Conservation (phyloP, 2,113 vertebrate genomes). For the Pantherophis guttatus region DNA sequence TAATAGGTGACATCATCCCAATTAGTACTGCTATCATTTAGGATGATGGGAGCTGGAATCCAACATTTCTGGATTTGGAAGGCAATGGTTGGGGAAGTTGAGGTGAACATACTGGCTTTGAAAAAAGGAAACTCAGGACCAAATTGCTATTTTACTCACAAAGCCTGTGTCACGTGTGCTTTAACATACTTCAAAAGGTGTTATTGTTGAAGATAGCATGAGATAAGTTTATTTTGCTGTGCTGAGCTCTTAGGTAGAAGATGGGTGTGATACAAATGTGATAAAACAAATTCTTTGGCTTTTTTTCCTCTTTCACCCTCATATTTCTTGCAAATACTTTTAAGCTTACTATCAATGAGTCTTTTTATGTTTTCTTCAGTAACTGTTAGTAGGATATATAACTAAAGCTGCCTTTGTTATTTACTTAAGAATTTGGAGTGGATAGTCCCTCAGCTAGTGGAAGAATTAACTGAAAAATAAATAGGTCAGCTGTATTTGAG, state of each 20-base stretch:
- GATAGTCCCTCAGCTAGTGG: neutral
- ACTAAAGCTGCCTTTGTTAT: neutral
- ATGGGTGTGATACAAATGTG: neutral
- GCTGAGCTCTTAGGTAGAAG: neutral
- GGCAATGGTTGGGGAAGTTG: neutral
- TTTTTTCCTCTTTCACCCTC: neutral
- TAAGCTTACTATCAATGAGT: neutral
- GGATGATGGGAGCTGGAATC: neutral
- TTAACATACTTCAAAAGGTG: neutral
- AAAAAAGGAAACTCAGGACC: neutral
- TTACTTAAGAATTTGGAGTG: neutral
- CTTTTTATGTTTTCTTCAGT: neutral
- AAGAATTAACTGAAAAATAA: neutral
- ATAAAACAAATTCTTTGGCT: neutral
- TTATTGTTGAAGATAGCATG: neutral
- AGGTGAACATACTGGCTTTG: neutral
- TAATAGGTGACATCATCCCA: neutral
- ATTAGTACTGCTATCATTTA: neutral
- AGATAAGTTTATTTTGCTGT: neutral
- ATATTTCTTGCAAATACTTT: neutral
- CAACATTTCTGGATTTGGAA: neutral
- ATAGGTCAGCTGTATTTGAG: neutral
- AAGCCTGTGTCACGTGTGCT: neutral
- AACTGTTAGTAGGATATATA: neutral
- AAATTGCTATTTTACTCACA: neutral